A percentile compares a stretch with the other conserved stretches of the same genome.
Conservation (phyloP, 2,113 vertebrate genomes). For the Eulemur macaco region DNA sequence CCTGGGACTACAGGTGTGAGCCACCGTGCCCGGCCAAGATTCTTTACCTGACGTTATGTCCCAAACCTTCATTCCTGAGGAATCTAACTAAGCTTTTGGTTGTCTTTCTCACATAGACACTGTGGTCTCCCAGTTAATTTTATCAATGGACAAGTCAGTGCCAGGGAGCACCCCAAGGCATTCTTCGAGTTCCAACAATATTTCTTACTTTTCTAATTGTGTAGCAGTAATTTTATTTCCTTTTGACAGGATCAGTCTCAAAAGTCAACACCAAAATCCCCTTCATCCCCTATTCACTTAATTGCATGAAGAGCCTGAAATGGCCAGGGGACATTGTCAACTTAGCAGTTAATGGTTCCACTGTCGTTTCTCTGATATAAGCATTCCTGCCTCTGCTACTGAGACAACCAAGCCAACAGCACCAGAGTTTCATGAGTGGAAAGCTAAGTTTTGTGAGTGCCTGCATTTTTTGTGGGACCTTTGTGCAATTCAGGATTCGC, state of each 20-base stretch:
- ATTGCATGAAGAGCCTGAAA: not conserved
- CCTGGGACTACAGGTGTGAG: too few relatives aligned
- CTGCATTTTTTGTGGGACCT: not conserved
- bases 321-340: not conserved
- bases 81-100: not conserved
- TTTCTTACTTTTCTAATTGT: constrained; percentile 6
- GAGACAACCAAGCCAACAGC: not conserved
- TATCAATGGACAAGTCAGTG: not conserved
- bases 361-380: not conserved
- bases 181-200: not conserved
- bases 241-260: not conserved
- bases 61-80: not conserved
- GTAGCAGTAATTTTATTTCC: not conserved
- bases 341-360: not conserved
- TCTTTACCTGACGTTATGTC: not conserved
- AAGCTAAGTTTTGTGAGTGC: not conserved
- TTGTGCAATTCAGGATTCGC: not conserved
- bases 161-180: not conserved
- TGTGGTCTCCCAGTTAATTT: not conserved
- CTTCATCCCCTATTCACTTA: not conserved
- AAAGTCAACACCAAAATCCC: not conserved
- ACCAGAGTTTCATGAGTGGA: not conserved
- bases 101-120: not conserved
- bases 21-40: not conserved
- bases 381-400: not conserved